Percentiles rank a stretch among this genome's conserved stretches.
Evolutionary conservation across 2,113 vertebrate species (phyloP).

Genomic region (Chelonoidis abingdonii): DNA sequence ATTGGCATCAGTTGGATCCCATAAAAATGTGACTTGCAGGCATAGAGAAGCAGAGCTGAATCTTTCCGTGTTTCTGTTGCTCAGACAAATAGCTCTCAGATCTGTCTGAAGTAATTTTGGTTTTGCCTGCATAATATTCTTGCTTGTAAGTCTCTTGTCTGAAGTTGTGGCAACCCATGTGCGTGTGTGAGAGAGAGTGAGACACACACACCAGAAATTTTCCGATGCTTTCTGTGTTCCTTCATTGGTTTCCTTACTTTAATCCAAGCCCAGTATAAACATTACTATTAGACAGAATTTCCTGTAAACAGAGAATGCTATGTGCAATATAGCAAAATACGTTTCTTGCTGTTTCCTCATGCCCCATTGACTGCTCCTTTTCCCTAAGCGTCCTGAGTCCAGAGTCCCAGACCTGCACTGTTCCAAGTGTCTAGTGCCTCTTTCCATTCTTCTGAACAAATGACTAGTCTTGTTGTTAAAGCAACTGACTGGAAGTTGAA

Average conservation of each 20-base stretch:
- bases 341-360: background rate
- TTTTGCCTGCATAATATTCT: background rate
- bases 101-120: background rate
- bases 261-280: background rate
- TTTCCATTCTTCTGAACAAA: background rate
- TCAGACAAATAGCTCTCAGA: accelerated
- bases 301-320: accelerated
- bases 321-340: background rate
- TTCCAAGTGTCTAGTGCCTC: background rate
- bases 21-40: background rate
- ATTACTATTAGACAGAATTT: background rate
- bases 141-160: background rate
- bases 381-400: background rate
- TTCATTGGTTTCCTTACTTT: background rate
- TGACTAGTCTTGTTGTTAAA: background rate
- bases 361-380: background rate
- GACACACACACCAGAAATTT: background rate
- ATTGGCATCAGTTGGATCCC: accelerated
- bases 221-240: background rate
- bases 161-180: background rate
- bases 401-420: background rate
- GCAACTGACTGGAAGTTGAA: background rate
- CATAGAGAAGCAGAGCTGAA: background rate
- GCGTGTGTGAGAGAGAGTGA: background rate
- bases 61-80: accelerated